Conservation (phyloP, 2,888 invertebrate species). For the Encarsia formosa region DNA sequence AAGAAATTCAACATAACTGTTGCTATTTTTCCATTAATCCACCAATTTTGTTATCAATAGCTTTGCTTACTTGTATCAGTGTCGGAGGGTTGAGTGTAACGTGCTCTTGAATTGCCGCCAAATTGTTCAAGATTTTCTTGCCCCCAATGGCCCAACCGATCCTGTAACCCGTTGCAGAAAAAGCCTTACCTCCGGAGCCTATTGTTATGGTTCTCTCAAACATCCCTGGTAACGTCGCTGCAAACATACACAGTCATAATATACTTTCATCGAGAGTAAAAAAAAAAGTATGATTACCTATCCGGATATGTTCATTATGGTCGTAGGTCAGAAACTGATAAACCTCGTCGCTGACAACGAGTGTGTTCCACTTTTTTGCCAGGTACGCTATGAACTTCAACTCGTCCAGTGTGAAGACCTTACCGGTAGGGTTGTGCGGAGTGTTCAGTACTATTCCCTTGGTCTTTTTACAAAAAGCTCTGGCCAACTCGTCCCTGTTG, state of each 20-base stretch:
- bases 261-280: no score
- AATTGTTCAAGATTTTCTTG: slow-evolving; percentile 68
- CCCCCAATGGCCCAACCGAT: slow-evolving; percentile 96
- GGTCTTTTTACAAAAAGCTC: slow-evolving; percentile 79
- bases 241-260: no score
- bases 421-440: slow-evolving; percentile 96
- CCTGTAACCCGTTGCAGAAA: slow-evolving; percentile 97
- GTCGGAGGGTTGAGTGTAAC: slow-evolving; percentile 87
- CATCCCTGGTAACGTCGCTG: slow-evolving; percentile 90
- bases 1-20: not conserved
- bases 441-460: slow-evolving; percentile 95
- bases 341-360: not conserved
- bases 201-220: slow-evolving; percentile 96
- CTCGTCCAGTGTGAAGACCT: slow-evolving; percentile 72
- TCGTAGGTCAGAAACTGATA: not conserved
- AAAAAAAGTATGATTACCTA: no score
- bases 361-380: slow-evolving; percentile 73
- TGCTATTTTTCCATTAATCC: no score
- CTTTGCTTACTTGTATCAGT: not conserved
- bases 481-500: slow-evolving; percentile 61
- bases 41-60: no score
- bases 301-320: not conserved
- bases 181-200: slow-evolving; percentile 96
- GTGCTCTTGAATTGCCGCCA: slow-evolving; percentile 92
- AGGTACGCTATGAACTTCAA: slow-evolving; percentile 75